These are phyloP conservation scores for Grapholita molesta DNA, from an alignment of 1,140 invertebrate genomes.

Conservation along the genomic window DNA sequence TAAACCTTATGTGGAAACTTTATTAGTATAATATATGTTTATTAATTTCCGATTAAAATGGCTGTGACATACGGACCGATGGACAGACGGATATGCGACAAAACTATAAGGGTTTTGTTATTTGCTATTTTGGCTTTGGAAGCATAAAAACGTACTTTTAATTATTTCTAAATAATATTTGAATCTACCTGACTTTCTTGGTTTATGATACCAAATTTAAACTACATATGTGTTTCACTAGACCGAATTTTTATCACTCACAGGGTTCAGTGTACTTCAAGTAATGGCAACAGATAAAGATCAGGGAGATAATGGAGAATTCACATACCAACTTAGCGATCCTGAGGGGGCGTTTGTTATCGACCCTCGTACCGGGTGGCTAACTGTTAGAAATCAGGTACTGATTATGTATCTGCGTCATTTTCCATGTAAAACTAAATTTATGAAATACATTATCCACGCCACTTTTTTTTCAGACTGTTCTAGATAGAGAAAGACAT, in stretches of 20 bases:
- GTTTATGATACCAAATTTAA: too few species aligned
- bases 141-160: too few species aligned
- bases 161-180: too few species aligned
- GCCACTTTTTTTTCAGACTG: slow-evolving; percentile 77
- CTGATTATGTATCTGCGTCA: neutral
- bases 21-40: too few species aligned
- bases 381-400: slow-evolving; percentile 87
- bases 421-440: neutral
- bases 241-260: neutral
- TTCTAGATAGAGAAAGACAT: slow-evolving; percentile 88
- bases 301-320: slow-evolving; percentile 91
- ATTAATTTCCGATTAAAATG: too few species aligned
- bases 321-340: slow-evolving; percentile 88
- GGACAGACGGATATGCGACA: too few species aligned
- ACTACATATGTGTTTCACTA: neutral
- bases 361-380: slow-evolving; percentile 88
- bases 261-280: slow-evolving; percentile 88
- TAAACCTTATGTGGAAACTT: too few species aligned
- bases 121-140: too few species aligned
- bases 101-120: too few species aligned
- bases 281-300: slow-evolving; percentile 88
- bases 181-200: too few species aligned
- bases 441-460: too few species aligned
- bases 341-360: slow-evolving; percentile 87
- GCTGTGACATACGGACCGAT: too few species aligned